Conservation (phyloP, 2,797 vertebrate genomes). For the Babyrousa celebensis region DNA sequence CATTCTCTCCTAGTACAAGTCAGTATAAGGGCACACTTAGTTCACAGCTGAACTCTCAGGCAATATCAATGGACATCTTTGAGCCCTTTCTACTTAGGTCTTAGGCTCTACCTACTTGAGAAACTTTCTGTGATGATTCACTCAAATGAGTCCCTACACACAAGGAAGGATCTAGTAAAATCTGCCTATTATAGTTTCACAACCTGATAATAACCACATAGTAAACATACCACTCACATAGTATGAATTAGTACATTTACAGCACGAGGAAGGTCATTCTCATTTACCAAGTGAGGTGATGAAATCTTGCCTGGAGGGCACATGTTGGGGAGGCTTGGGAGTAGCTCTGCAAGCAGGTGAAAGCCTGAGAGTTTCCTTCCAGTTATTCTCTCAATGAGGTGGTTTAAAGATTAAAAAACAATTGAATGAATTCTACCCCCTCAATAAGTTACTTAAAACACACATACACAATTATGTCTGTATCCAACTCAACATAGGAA, state of each 20-base stretch:
- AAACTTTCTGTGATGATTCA: conserved; percentile 72
- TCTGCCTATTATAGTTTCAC: conserved; percentile 6
- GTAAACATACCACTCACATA: not conserved
- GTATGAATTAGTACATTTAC: conserved; percentile 52
- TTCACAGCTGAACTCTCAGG: not conserved
- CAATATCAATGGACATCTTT: not conserved
- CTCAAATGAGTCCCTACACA: not conserved
- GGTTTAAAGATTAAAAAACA: conserved; percentile 37
- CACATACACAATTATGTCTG: not conserved
- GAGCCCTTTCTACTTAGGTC: not conserved
- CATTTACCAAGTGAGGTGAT: not conserved
- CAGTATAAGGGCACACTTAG: not conserved
- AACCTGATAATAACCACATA: not conserved
- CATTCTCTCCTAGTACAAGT: not conserved
- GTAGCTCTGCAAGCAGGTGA: conserved; percentile 9
- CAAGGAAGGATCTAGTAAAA: conserved; percentile 74
- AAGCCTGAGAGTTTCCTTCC: not conserved
- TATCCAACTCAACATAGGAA: not conserved
- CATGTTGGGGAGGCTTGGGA: not conserved
- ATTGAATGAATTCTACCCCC: not conserved
- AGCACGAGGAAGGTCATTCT: conserved; percentile 29
- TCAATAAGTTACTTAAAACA: not conserved
- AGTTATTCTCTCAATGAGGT: not conserved
- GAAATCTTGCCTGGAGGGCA: conserved; percentile 55
- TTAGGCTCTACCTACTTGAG: not conserved